Evolutionary conservation across 2,797 vertebrate species (phyloP).

Genomic region (Typhlichthys eigenmanni): DNA sequence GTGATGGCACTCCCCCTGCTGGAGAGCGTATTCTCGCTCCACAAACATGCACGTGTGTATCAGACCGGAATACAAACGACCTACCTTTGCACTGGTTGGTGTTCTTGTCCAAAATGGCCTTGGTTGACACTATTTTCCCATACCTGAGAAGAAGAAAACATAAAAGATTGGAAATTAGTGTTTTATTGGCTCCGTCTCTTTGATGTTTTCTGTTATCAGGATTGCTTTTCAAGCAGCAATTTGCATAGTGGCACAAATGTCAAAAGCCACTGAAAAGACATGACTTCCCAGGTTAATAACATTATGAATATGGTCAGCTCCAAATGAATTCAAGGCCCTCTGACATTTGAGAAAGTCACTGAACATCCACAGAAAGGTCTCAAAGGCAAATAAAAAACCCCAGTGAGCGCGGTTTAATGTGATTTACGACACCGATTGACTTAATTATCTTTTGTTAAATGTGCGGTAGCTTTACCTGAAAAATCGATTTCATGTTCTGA

Average conservation of each 20-base stretch:
- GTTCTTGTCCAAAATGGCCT: slow-evolving; percentile 98
- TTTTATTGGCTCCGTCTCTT: slow-evolving; percentile 23
- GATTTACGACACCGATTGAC: slow-evolving; percentile 16
- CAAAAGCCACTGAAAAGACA: slow-evolving; percentile 58
- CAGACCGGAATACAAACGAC: slow-evolving; percentile 21
- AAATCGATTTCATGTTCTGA: slow-evolving; percentile 13
- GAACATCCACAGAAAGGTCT: slow-evolving; percentile 56
- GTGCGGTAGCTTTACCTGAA: neutral
- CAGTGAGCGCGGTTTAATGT: neutral
- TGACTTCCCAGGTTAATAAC: slow-evolving; percentile 66
- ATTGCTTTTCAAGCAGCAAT: slow-evolving; percentile 41
- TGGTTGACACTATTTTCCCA: slow-evolving; percentile 98
- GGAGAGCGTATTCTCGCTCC: neutral
- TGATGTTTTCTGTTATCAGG: neutral
- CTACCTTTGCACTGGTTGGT: slow-evolving; percentile 99
- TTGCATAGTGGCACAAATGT: slow-evolving; percentile 64
- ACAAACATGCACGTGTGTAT: neutral
- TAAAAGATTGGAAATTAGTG: slow-evolving; percentile 16
- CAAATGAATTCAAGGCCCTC: slow-evolving; percentile 46
- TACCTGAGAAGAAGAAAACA: slow-evolving; percentile 79
- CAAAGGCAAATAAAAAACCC: slow-evolving; percentile 22
- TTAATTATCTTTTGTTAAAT: neutral
- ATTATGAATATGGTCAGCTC: slow-evolving; percentile 63
- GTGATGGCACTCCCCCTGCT: neutral
- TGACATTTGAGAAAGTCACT: slow-evolving; percentile 70